Evolutionary conservation across 2,888 invertebrate species (phyloP), one percentile per base, ranked within the genome.

Genomic region (Diaphora mendica): DNA sequence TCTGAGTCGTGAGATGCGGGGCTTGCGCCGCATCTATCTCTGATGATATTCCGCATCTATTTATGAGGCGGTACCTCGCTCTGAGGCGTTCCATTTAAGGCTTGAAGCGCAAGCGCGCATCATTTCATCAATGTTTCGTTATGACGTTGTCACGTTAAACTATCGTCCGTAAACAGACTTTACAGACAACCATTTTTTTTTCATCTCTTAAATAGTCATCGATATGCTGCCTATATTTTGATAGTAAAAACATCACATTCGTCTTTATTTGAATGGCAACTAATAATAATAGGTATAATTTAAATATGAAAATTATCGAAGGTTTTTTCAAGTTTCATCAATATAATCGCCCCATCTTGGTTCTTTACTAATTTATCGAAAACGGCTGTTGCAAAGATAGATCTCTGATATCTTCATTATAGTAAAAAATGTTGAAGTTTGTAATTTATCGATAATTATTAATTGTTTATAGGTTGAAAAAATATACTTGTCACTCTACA

Each of bases 401-500:
- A 8, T 17, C 7, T 17, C 30, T 5, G 7, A 30, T 30, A 8
- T 30, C 17, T 62, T 17, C 7, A 20, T 59, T 15, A 15, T 4
- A 59, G 26, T 26, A 26, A n/a, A 59, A 59, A 59, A 13, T 59
- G n/a, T 11, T 5, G 26, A 62, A 62, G 62, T 62, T 13, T 13
- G 59, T 62, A 62, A 30, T 26, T 62, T 30, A 62, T 62, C 15
- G 7, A 30, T 30, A 17, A 59, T 59, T 59, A 26, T 30, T 30
- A 17, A 59, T 59, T 59, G 55, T 30, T 15, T 15, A 13, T 15
- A 59, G n/a, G 26, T 15, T 59, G 13, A 26, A 59, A 26, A 59
- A 42, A 71, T 67, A 55, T 72, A 68, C 70, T 74, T 73, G 65
- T 68, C 15, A 48, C 23, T 48, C 8, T 68, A 20, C 2, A 65